Base-by-base conservation (phyloP, 2,797 vertebrate species). In the Merluccius polli region DNA sequence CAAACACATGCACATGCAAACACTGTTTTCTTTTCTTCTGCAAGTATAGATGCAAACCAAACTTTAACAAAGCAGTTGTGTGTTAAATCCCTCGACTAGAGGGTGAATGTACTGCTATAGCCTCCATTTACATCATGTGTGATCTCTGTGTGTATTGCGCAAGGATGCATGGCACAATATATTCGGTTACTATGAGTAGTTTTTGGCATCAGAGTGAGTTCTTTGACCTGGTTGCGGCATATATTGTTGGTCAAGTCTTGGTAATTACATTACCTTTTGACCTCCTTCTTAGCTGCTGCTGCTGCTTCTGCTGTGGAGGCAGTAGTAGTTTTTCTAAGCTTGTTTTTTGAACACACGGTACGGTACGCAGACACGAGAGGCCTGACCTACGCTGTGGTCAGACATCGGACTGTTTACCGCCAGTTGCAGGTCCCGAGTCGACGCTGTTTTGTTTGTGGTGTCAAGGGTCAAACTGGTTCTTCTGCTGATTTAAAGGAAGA, bases 261-360 rank as follows among this genome's bases (percentile, higher is more conserved):
- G 24, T 65, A 65, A 65, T 11, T 9, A n/a, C 24, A 1, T 59
- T 21, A 16, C 21, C 16, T 18, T 48, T 48, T 48, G 44, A 18
- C 18, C 44, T 48, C 18, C 0, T 48, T 3, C 44, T 18, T 2
- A 48, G 44, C 44, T 48, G 44, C 44, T 48, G 44, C 44, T 48
- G 18, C 44, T 48, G 44, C 36, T 38, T 5, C 36, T 38, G 10
- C 36, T 38, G 18, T n/a, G 8, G 52, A 24, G 52, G 52, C 52
- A 59, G 52, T 59, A 6, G 44, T 18, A n/a, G 52, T 59, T 9
- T 9, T 24, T n/a, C 8, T 21, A 59, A 59, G 52, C 15, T 18
- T 31, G 52, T 68, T 70, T 78, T 81, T 70, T 81, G 72, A 38
- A 71, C 69, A 76, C 77, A 71, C 65, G 1, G 1, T 35, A 38